These are phyloP conservation scores for Panonychus citri DNA, from an alignment of 1,140 invertebrate genomes.

Conservation along the genomic window DNA sequence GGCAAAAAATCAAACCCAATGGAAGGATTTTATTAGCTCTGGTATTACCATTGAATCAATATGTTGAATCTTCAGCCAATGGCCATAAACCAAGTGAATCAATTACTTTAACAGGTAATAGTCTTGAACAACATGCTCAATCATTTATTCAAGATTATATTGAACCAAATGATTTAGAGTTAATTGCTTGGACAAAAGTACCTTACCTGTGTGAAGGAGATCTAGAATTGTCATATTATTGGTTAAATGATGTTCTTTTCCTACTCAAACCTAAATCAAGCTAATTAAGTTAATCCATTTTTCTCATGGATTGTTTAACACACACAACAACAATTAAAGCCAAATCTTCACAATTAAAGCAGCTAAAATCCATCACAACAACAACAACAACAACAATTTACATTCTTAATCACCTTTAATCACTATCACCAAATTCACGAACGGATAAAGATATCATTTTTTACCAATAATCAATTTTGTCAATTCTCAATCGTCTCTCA, in stretches of 20 bases:
- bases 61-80: slow-evolving; percentile 47
- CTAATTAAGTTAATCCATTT: not conserved
- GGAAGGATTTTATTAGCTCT: slow-evolving; percentile 53
- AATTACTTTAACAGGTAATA: slow-evolving; percentile 37
- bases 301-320: too few species aligned
- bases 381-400: too few species aligned
- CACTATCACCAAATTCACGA: too few species aligned
- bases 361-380: too few species aligned
- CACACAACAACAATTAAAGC: too few species aligned
- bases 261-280: slow-evolving; percentile 20
- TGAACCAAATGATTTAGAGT: slow-evolving; percentile 39
- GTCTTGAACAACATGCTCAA: slow-evolving; percentile 51
- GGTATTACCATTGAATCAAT: slow-evolving; percentile 66
- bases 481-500: too few species aligned
- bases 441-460: too few species aligned
- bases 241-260: slow-evolving; percentile 64
- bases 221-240: slow-evolving; percentile 68
- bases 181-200: slow-evolving; percentile 51
- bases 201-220: slow-evolving; percentile 88
- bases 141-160: slow-evolving; percentile 43
- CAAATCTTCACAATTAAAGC: too few species aligned
- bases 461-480: too few species aligned
- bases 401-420: too few species aligned
- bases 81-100: slow-evolving; percentile 43
- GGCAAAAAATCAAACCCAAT: slow-evolving; percentile 31